Evolutionary conservation across 2,888 invertebrate species (phyloP), one percentile per base, ranked within the genome.

Genomic region (Sepiola atlantica): DNA sequence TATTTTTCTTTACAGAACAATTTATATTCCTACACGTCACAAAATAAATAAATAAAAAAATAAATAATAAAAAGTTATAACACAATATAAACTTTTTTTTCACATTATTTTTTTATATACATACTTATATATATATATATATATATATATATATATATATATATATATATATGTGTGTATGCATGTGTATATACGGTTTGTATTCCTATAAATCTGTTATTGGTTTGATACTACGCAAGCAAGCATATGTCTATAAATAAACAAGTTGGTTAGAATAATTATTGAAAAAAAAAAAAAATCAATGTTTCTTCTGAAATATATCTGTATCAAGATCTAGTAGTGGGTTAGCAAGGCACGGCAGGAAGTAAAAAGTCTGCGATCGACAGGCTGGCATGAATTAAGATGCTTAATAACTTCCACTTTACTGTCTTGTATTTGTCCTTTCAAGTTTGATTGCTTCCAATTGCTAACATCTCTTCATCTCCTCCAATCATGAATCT

Each of bases 251-350:
- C 77, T 77, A 77, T 77, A 77, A 77, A 77, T 77, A 77, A n/a
- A n/a, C 77, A 77, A 77, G 77, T 16, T 77, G 10, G 77, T 77
- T 32, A 18, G n/a, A 1, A 32, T 77, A 77, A 77, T 77, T n/a
- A 77, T 77, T 77, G 77, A 77, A 77, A 45, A n/a, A n/a, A n/a
- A n/a, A n/a, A n/a, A n/a, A n/a, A 45, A 77, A 77, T 77, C 77
- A 77, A 77, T 77, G 77, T 77, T 32, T 32, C 77, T 77, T 32
- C 77, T 77, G 77, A 77, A 77, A 77, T 77, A 28, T 77, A 77
- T 77, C 77, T 77, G 16, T n/a, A 32, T 77, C n/a, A 32, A 32
- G 77, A 77, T 77, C n/a, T n/a, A 77, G 16, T n/a, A 32, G 77
- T n/a, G 32, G 45, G 45, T 45, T 24, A 12, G 24, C 6, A 0